Conservation (phyloP, 2,888 invertebrate genomes). For the Netelia inedita region DNA sequence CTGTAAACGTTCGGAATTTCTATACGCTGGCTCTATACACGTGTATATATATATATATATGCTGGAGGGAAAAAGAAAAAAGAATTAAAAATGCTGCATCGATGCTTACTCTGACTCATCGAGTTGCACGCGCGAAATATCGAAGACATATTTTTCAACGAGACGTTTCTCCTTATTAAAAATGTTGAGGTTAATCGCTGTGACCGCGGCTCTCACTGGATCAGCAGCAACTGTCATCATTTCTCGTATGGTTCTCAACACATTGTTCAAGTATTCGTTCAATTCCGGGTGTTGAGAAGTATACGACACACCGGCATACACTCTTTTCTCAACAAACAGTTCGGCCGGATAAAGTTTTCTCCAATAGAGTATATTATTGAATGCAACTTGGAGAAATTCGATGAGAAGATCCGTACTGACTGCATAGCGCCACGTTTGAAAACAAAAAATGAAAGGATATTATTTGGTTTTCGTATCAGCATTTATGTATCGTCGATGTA, state of each 20-base stretch:
- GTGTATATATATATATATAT: too few relatives aligned
- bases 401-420: constrained; percentile 87
- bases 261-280: constrained; percentile 86
- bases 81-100: constrained; percentile 24
- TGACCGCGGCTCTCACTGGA: constrained; percentile 84
- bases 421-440: constrained; percentile 68
- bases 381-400: constrained; percentile 89
- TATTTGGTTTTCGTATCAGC: constrained; percentile 3
- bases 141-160: constrained; percentile 86
- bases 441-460: constrained; percentile 47
- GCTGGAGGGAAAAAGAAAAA: too few relatives aligned
- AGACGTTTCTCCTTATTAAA: constrained; percentile 84
- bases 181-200: constrained; percentile 86
- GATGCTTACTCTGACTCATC: too few relatives aligned
- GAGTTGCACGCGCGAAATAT: constrained; percentile 75
- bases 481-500: not conserved
- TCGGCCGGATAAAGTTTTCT: constrained; percentile 88
- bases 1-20: constrained; percentile 68
- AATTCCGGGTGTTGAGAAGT: constrained; percentile 89
- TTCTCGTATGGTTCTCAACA: constrained; percentile 76
- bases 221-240: constrained; percentile 85
- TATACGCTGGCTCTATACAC: not conserved
- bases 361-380: constrained; percentile 88
- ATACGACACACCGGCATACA: constrained; percentile 88
- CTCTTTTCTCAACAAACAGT: constrained; percentile 88